Conservation (phyloP, 2,113 vertebrate species). For the Hippocampus guttulatus region DNA sequence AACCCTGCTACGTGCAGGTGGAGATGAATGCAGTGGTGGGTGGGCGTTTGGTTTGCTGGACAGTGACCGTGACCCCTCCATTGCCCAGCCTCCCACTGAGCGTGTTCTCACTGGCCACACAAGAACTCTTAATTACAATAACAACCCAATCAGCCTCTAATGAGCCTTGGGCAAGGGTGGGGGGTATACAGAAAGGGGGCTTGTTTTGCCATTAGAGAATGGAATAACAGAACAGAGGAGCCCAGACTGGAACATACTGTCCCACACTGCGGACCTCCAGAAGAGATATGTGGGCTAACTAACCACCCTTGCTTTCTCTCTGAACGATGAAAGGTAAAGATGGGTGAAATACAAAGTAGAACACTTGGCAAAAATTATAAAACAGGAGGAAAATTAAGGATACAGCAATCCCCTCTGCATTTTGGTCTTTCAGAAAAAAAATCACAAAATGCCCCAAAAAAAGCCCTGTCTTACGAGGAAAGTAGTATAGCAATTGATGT, state of each 20-base stretch:
- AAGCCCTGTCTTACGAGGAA: not conserved
- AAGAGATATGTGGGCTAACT: constrained; percentile 52
- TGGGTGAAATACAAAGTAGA: too few relatives aligned
- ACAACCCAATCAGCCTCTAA: constrained; percentile 60
- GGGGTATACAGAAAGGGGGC: not conserved
- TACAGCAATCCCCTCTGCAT: too few relatives aligned
- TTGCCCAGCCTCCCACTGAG: constrained; percentile 32
- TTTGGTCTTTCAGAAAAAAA: too few relatives aligned
- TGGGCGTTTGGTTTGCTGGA: constrained; percentile 17
- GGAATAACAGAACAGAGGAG: constrained; percentile 35
- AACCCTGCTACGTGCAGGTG: not conserved
- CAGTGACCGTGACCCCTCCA: constrained; percentile 44
- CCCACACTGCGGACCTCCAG: constrained; percentile 42
- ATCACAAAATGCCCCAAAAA: not conserved
- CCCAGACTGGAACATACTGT: constrained; percentile 43
- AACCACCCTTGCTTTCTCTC: constrained; percentile 43
- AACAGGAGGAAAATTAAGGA: too few relatives aligned
- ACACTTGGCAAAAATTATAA: too few relatives aligned
- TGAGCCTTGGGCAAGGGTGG: constrained; percentile 29
- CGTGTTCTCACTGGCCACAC: constrained; percentile 47
- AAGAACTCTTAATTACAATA: constrained; percentile 62
- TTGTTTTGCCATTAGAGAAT: constrained; percentile 18
- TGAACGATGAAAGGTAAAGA: constrained; percentile 50
- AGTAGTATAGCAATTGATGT: not conserved
- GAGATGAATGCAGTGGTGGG: not conserved